Evolutionary conservation across 2,888 invertebrate genomes (phyloP).

Genomic region (Zaprionus lineosus): DNA sequence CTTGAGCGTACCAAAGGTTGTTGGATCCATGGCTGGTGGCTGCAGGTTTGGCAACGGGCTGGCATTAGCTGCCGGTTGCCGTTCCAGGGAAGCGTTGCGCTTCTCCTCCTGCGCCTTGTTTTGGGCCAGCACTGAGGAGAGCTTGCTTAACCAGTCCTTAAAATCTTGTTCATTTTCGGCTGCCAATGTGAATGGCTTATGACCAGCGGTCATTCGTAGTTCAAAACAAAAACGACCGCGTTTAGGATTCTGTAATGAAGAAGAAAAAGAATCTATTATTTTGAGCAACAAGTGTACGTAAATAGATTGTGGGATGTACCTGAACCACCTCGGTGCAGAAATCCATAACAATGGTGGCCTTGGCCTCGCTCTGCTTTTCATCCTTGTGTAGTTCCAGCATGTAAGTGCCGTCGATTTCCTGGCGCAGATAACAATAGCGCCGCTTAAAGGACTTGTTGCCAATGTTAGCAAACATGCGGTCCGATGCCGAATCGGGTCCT

Average conservation of each 20-base stretch:
- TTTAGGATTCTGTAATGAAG: slow-evolving; percentile 88
- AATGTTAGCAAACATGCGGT: slow-evolving; percentile 94
- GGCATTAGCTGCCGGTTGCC: slow-evolving; percentile 85
- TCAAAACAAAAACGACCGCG: slow-evolving; percentile 94
- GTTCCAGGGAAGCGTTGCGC: slow-evolving; percentile 87
- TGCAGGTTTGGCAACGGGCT: slow-evolving; percentile 79
- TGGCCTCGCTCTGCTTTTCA: slow-evolving; percentile 94
- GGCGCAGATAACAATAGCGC: slow-evolving; percentile 92
- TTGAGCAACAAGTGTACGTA: too few relatives aligned
- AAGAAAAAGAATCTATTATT: too few relatives aligned
- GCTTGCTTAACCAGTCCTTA: slow-evolving; percentile 91
- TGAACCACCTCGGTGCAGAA: slow-evolving; percentile 94
- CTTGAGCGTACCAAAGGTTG: slow-evolving; percentile 91
- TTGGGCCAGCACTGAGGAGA: slow-evolving; percentile 92
- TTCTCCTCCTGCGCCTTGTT: slow-evolving; percentile 91
- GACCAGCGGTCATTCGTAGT: slow-evolving; percentile 92
- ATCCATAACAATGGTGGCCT: slow-evolving; percentile 96
- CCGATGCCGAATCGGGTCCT: slow-evolving; percentile 94
- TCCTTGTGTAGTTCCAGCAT: slow-evolving; percentile 96
- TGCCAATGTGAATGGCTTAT: slow-evolving; percentile 93
- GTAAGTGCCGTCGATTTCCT: slow-evolving; percentile 95
- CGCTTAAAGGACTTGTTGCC: slow-evolving; percentile 96
- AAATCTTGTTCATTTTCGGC: slow-evolving; percentile 93
- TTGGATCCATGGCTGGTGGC: slow-evolving; percentile 83
- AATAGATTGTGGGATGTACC: too few relatives aligned